Evolutionary conservation across 2,888 invertebrate species (phyloP), one percentile per base, ranked within the genome.

Genomic region (Campoplex nolae): DNA sequence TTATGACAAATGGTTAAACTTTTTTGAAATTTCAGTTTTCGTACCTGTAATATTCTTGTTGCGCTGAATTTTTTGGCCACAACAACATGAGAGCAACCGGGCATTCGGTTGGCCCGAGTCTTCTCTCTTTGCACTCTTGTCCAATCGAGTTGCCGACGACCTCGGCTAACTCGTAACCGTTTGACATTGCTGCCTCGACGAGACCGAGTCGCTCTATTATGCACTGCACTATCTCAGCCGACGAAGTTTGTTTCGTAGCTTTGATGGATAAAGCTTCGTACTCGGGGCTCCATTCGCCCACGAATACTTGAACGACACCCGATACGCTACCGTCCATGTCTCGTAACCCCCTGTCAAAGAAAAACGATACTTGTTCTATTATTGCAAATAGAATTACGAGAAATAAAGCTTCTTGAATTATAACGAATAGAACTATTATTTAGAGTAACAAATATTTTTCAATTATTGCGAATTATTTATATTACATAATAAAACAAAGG

Each of bases 181-280:
- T 94, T 32, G 92, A 93, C 89, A 94, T 93, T 88, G 95, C 93
- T 85, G 95, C 95, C 92, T 96, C 96, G 88, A 95, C 95, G 84
- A 97, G 95, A 71, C 96, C 95, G 58, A 97, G 95, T 90, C 96
- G 95, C 92, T 98, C 97, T 88, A 97, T 97, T 90, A 98, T 98
- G 94, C 98, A 98, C 90, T 97, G 96, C 85, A 98, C 98, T 92
- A 98, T 98, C 95, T 98, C 98, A 91, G 98, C 98, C 0, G 98
- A 97, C 90, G 98, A 98, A 85, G 98, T 98, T 94, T 98, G 97
- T 94, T 98, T 98, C 90, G 98, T 98, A 83, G 98, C 98, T 95
- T 98, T 98, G 90, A 98, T 97, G 82, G 97, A 97, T 89, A 98
- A 96, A 89, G 98, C 98, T 95, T 98, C 98, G 95, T 98, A 98